Evolutionary conservation across 2,113 vertebrate genomes (phyloP).

Genomic region (Henicopernis longicauda): DNA sequence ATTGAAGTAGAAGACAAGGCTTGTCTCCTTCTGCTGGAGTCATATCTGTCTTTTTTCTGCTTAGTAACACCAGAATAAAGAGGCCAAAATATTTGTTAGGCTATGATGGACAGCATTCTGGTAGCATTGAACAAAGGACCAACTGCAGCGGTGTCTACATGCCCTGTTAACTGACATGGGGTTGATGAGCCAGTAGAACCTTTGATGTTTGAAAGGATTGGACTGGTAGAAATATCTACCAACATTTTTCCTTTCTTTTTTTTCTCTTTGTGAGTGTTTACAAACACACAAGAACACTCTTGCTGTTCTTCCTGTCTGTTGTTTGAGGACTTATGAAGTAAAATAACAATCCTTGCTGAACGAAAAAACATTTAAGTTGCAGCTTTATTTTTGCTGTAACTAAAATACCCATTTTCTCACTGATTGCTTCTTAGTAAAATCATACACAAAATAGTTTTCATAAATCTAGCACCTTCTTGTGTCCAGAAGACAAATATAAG

Average conservation of each 20-base stretch:
- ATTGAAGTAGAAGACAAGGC: not conserved
- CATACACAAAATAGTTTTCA: not conserved
- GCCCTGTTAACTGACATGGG: not conserved
- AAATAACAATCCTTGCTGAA: not conserved
- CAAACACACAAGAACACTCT: not conserved
- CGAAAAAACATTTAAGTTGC: not conserved
- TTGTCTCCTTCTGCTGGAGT: not conserved
- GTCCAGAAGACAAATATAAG: not conserved
- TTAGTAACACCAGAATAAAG: not conserved
- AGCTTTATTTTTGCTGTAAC: not conserved
- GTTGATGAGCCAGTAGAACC: slow-evolving; percentile 30
- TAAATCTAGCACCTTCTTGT: not conserved
- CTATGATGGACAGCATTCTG: slow-evolving; percentile 8
- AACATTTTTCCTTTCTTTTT: not conserved
- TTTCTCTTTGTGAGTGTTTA: not conserved
- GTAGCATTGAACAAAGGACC: not conserved
- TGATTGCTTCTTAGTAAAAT: not conserved
- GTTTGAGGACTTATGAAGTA: slow-evolving; percentile 3
- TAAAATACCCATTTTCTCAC: not conserved
- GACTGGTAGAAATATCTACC: not conserved
- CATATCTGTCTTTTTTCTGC: not conserved
- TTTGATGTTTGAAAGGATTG: not conserved
- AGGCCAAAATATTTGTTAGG: not conserved
- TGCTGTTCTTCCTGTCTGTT: not conserved
- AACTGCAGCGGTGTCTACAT: not conserved